Evolutionary conservation across 2,888 invertebrate species (phyloP).

Genomic region (Scaptomyza polygonia): DNA sequence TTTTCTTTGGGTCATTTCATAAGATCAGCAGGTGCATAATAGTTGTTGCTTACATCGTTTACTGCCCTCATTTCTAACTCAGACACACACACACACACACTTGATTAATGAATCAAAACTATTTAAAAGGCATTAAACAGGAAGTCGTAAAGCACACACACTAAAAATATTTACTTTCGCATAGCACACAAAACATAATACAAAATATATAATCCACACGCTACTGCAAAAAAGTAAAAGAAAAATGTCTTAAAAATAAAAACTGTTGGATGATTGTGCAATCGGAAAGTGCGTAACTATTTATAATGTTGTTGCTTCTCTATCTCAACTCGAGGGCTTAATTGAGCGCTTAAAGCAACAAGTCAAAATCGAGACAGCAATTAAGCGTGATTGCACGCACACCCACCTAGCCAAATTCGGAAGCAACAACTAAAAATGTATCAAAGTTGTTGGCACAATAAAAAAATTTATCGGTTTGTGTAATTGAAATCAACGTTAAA

Average conservation of each 20-base stretch:
- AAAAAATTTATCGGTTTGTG: slow-evolving; percentile 48
- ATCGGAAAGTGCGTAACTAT: slow-evolving; percentile 70
- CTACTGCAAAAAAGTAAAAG: not conserved
- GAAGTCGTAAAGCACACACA: slow-evolving; percentile 46
- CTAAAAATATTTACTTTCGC: slow-evolving; percentile 70
- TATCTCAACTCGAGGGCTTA: slow-evolving; percentile 35
- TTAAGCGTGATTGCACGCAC: slow-evolving; percentile 29
- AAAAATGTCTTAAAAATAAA: slow-evolving; percentile 21
- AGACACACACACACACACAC: slow-evolving; percentile 29
- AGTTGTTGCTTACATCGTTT: slow-evolving; percentile 22
- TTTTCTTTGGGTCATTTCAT: slow-evolving; percentile 36
- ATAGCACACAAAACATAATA: slow-evolving; percentile 61
- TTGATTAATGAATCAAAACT: slow-evolving; percentile 63
- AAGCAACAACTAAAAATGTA: slow-evolving; percentile 42
- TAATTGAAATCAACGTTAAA: slow-evolving; percentile 58
- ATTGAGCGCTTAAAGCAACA: slow-evolving; percentile 52
- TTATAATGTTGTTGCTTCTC: slow-evolving; percentile 27
- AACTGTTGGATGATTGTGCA: slow-evolving; percentile 50
- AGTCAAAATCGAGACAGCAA: slow-evolving; percentile 29
- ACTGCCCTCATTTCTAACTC: slow-evolving; percentile 19
- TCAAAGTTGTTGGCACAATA: slow-evolving; percentile 19
- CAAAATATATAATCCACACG: slow-evolving; percentile 23
- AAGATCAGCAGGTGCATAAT: slow-evolving; percentile 56
- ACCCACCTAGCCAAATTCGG: slow-evolving; percentile 31
- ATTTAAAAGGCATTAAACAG: slow-evolving; percentile 31